Conservation (phyloP, 2,888 invertebrate species). For the Seira ritae region DNA sequence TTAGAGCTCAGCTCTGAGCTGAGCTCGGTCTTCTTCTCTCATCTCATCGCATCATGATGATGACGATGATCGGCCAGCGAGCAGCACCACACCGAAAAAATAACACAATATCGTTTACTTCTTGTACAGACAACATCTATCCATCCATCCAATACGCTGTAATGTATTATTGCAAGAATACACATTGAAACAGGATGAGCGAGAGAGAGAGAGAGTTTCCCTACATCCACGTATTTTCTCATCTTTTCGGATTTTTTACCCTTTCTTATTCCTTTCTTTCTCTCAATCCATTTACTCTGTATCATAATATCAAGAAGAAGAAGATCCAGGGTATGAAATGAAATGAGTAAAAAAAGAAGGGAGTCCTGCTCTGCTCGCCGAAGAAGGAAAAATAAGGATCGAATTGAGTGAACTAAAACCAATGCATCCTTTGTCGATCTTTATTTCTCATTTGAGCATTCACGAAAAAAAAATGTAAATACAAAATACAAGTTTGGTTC, state of each 20-base stretch:
- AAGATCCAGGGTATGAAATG: neutral
- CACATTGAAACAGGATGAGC: neutral
- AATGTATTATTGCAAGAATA: slow-evolving; percentile 17
- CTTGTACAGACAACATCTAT: slow-evolving; percentile 11
- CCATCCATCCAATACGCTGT: neutral
- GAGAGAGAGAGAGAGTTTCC: neutral
- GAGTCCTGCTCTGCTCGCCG: neutral
- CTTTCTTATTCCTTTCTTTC: neutral
- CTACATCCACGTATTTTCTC: neutral
- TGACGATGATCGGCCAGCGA: neutral
- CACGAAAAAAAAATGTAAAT: too few species aligned
- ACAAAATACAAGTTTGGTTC: too few species aligned
- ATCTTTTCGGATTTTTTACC: slow-evolving; percentile 17
- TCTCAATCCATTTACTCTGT: slow-evolving; percentile 23
- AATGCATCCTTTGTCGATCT: slow-evolving; percentile 43
- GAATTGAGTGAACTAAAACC: slow-evolving; percentile 2
- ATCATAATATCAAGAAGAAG: too few species aligned
- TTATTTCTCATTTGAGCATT: slow-evolving; percentile 49
- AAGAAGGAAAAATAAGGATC: slow-evolving; percentile 14
- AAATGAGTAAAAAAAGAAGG: slow-evolving; percentile 2
- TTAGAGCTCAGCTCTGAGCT: slow-evolving; percentile 14
- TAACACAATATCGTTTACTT: neutral
- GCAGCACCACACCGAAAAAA: neutral
- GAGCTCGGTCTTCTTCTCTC: slow-evolving; percentile 4
- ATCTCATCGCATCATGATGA: neutral